phyloP scores from a whole-genome alignment of 2,797 vertebrate genomes.

The Anguilla anguilla region DNA sequence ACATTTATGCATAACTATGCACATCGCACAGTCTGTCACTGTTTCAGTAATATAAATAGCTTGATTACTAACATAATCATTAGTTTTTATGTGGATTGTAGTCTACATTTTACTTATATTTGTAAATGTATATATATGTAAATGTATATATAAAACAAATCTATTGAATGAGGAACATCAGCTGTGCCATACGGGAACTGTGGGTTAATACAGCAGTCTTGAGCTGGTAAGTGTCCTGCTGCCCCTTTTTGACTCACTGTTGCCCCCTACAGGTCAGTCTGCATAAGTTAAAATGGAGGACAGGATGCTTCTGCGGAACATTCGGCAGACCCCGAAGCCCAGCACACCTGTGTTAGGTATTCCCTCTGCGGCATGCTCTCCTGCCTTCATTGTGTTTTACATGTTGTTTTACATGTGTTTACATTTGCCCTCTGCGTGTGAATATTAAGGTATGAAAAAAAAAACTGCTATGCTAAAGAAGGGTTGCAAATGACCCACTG shows the following conservation, averaged over 20 bases:
- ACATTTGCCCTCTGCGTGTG: background rate
- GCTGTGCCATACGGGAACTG: background rate
- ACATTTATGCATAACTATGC: background rate
- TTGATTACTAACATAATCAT: background rate
- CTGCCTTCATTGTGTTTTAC: background rate
- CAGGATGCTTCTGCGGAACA: conserved; percentile 47
- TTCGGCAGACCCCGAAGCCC: conserved; percentile 39
- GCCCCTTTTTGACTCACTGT: background rate
- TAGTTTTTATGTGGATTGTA: background rate
- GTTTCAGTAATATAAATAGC: background rate
- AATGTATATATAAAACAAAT: background rate
- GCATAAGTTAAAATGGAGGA: conserved; percentile 46
- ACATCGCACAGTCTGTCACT: background rate
- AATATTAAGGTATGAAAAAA: background rate
- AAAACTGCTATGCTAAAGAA: background rate
- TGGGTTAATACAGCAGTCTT: background rate
- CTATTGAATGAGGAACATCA: background rate
- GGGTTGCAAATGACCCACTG: background rate
- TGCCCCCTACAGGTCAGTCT: conserved; percentile 30
- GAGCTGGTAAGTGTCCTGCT: background rate
- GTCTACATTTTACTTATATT: background rate
- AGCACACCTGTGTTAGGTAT: conserved; percentile 52
- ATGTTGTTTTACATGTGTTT: background rate
- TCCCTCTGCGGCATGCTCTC: background rate
- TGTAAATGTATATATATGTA: background rate